Percentiles rank a stretch among this genome's conserved stretches.
Evolutionary conservation across 2,888 invertebrate species (phyloP).

Genomic region (Terebella lapidaria): DNA sequence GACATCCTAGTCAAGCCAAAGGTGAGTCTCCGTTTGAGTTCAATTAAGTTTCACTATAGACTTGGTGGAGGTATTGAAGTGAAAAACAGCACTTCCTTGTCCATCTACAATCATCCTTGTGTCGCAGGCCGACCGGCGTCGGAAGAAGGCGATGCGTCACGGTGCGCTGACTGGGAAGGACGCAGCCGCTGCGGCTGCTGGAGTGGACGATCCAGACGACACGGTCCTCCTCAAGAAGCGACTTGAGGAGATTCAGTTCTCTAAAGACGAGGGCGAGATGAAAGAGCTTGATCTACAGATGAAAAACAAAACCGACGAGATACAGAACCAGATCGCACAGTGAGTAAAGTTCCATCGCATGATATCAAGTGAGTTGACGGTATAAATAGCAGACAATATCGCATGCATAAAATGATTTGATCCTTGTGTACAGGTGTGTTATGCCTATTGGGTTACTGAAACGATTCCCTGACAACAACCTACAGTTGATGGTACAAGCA

Average conservation of each 20-base stretch:
- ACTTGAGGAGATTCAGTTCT: conserved; percentile 60
- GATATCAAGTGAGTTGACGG: not conserved
- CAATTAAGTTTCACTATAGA: too few relatives aligned
- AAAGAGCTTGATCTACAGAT: conserved; percentile 77
- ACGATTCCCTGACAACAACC: conserved; percentile 87
- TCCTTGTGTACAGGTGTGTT: conserved; percentile 61
- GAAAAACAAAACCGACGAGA: conserved; percentile 70
- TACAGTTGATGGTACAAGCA: conserved; percentile 97
- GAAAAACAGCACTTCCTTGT: too few relatives aligned
- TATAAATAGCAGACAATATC: not conserved
- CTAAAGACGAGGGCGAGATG: conserved; percentile 62
- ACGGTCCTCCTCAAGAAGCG: not conserved
- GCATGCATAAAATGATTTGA: not conserved
- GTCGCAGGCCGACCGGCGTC: conserved; percentile 65
- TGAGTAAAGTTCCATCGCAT: conserved; percentile 42
- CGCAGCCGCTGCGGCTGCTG: conserved; percentile 68
- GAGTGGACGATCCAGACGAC: conserved; percentile 36
- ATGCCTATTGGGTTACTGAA: conserved; percentile 77
- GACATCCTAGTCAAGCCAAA: conserved; percentile 76
- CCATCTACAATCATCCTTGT: not conserved
- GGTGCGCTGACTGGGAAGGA: conserved; percentile 63
- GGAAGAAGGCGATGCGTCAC: conserved; percentile 61
- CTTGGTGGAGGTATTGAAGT: too few relatives aligned
- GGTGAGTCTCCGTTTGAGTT: too few relatives aligned
- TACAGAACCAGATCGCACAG: conserved; percentile 87